These are phyloP conservation scores for Drosophila pegasa DNA, from an alignment of 2,888 invertebrate genomes.

Conservation along the genomic window DNA sequence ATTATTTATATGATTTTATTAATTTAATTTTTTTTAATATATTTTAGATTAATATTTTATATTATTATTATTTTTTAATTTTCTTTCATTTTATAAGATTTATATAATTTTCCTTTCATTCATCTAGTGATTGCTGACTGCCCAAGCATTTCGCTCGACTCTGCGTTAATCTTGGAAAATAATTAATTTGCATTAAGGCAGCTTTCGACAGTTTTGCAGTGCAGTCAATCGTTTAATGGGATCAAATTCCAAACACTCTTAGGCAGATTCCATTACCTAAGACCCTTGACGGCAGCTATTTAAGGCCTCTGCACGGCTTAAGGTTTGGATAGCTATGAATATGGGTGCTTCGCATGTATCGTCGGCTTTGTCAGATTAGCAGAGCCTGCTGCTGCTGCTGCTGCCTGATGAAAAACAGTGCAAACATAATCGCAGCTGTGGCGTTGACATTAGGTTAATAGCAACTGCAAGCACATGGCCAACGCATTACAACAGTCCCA, in stretches of 20 bases:
- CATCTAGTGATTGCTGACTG: neutral
- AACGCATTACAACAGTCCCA: conserved; percentile 39
- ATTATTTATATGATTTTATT: too few species aligned
- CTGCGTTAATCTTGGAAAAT: neutral
- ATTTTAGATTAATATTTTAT: neutral
- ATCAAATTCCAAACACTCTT: conserved; percentile 3
- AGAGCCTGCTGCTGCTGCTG: too few species aligned
- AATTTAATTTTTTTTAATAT: neutral
- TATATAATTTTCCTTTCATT: neutral
- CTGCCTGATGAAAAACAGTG: conserved; percentile 36
- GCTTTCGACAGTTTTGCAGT: neutral
- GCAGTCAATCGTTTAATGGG: conserved; percentile 1
- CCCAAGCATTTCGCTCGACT: accelerated
- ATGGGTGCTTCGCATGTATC: neutral
- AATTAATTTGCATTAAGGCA: neutral
- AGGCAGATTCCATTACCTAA: neutral
- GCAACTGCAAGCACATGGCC: conserved; percentile 50
- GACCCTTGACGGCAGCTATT: neutral
- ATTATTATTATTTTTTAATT: neutral
- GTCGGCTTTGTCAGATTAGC: conserved; percentile 22
- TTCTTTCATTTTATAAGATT: neutral
- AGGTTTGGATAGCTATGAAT: conserved; percentile 9
- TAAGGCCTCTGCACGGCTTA: neutral
- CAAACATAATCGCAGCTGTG: conserved; percentile 50
- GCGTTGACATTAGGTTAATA: conserved; percentile 64